phyloP scores from a whole-genome alignment of 2,888 invertebrate species.

The Euphydryas editha region DNA sequence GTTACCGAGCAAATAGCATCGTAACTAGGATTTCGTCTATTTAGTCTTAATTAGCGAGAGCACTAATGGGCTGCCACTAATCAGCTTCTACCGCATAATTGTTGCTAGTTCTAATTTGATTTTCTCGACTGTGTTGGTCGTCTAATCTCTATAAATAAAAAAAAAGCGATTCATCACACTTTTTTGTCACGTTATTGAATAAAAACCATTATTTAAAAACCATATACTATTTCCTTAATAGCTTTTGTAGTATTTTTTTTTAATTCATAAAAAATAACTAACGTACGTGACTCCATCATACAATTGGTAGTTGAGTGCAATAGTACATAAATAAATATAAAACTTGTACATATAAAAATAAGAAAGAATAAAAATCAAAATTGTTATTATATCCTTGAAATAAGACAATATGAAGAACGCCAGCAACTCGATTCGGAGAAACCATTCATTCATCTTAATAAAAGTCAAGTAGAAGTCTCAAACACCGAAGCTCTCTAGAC shows the following conservation, averaged over 20 bases:
- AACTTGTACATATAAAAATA: neutral
- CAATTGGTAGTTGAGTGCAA: no score
- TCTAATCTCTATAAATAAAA: conserved; percentile 1
- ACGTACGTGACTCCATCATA: no score
- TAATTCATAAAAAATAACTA: no score
- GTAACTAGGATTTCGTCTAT: conserved; percentile 22
- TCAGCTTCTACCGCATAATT: conserved; percentile 24
- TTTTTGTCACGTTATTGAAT: neutral
- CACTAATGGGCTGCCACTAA: conserved; percentile 26
- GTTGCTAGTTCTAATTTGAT: conserved; percentile 15
- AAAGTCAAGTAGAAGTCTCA: conserved; percentile 9
- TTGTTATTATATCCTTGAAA: neutral
- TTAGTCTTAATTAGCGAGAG: conserved; percentile 35
- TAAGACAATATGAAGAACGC: neutral
- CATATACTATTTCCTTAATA: no score
- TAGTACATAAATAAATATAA: no score
- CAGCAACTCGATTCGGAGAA: conserved; percentile 8
- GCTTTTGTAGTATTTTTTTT: no score
- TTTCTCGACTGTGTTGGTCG: conserved; percentile 13
- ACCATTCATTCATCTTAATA: conserved; percentile 24
- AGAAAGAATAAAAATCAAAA: neutral
- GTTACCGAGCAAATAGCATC: conserved; percentile 7
- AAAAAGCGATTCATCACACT: neutral
- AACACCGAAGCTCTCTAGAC: conserved; percentile 9
- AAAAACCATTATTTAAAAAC: neutral